Evolutionary conservation across 2,113 vertebrate species (phyloP).

Genomic region (Trogon surrucura): DNA sequence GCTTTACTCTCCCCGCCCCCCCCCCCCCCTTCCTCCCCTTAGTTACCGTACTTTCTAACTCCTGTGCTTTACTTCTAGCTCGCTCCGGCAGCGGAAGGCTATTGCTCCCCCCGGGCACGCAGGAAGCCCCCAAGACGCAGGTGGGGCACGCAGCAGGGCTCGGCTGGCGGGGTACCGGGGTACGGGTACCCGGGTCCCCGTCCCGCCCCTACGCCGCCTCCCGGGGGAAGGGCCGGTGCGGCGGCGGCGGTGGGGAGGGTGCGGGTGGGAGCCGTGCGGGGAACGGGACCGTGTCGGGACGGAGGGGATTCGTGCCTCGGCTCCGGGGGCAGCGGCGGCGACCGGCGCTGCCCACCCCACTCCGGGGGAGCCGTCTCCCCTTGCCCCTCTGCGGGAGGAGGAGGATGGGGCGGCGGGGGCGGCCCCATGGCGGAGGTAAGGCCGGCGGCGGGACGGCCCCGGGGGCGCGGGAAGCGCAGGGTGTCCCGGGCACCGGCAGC

Average conservation of each 20-base stretch:
- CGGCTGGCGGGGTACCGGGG: too few relatives aligned
- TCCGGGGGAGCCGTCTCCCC: neutral
- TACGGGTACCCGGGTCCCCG: neutral
- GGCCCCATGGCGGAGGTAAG: neutral
- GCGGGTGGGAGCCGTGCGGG: neutral
- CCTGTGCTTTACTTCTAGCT: neutral
- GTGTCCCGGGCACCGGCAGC: neutral
- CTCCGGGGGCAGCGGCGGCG: neutral
- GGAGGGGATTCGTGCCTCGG: neutral
- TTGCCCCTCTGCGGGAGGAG: neutral
- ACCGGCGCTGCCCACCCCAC: neutral
- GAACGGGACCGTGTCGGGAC: neutral
- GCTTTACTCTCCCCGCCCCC: too few relatives aligned
- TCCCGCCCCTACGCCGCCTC: neutral
- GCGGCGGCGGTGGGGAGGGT: neutral
- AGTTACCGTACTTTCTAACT: neutral
- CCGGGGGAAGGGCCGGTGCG: neutral
- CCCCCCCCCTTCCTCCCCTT: too few relatives aligned
- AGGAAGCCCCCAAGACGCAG: neutral
- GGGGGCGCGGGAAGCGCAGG: neutral
- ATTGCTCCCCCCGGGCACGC: neutral
- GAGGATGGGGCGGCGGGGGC: neutral
- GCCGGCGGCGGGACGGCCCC: neutral
- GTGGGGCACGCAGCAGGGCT: neutral
- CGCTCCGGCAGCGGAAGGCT: accelerated